Evolutionary conservation across 2,797 vertebrate species (phyloP).

Genomic region (Acipenser transmontanus): DNA sequence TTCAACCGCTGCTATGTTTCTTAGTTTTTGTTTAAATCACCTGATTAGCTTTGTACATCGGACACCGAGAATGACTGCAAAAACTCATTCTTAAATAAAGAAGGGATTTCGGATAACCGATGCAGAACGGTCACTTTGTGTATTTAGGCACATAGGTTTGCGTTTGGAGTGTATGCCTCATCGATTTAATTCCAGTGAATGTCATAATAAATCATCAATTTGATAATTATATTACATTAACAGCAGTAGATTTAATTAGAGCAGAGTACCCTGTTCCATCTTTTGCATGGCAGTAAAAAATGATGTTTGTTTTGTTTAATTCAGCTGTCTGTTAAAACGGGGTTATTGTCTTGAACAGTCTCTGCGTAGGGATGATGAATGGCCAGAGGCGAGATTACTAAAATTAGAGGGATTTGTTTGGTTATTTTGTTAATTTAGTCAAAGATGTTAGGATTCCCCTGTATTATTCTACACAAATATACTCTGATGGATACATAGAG

Average conservation of each 20-base stretch:
- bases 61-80: background rate
- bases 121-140: constrained; percentile 6
- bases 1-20: too few species aligned
- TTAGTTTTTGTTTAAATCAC: background rate
- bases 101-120: constrained; percentile 2
- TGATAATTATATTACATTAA: background rate
- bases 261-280: background rate
- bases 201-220: constrained; percentile 7
- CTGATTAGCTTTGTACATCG: background rate
- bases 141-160: constrained; percentile 8
- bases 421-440: too few species aligned
- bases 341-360: too few species aligned
- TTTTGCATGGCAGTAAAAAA: too few species aligned
- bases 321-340: too few species aligned
- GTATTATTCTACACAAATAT: too few species aligned
- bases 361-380: too few species aligned
- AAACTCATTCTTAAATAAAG: background rate
- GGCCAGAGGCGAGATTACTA: too few species aligned
- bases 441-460: too few species aligned
- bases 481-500: too few species aligned
- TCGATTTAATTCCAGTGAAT: background rate
- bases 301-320: too few species aligned
- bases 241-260: background rate
- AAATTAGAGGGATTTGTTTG: too few species aligned
- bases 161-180: background rate